Evolutionary conservation across 2,888 invertebrate species (phyloP), one percentile per base, ranked within the genome.

Genomic region (Ephialtes manifestator): DNA sequence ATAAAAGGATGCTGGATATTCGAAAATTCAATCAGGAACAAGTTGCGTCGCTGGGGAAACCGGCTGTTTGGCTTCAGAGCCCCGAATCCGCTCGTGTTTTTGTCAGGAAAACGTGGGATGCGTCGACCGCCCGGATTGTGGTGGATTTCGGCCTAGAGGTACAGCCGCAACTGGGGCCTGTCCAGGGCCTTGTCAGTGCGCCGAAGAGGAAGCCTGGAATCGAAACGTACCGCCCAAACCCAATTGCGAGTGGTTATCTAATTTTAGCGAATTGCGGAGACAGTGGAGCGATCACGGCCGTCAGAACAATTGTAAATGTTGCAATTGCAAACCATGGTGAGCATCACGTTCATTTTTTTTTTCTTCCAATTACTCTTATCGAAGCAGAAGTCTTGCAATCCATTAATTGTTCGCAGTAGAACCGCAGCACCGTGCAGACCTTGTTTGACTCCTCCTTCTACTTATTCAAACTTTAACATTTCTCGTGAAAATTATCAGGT

Each of bases 251-350:
- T 93, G 93, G 93, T 60, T 91, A 4, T 88, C 76, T n/a, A 93
- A 92, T 48, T 93, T 93, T 51, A 87, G 86, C 43, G 91, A 92
- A 63, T 78, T 93, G 15, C 90, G 93, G 35, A 88, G 93, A 53
- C 92, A 90, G 48, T 93, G 93, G 93, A 93, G 93, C 81, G 89
- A 93, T 80, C 90, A 92, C 86, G 91, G 89, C 3, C 90, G 91
- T 35, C 88, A 86, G 43, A 88, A 87, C 71, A 88, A 82, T 74
- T 92, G 92, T 86, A 90, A 89, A 82, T 92, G 92, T 79, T 92
- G 91, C 86, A 88, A 90, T 35, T 93, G 92, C 86, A 88, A 81
- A 58, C 76, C 87, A 39, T 84, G 87, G 92, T 92, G 87, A 87
- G 83, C 24, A 15, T 68, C 11, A 20, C 55, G 39, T 39, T 31